Evolutionary conservation across 2,797 vertebrate genomes (phyloP).

Genomic region (Bufotes viridis): DNA sequence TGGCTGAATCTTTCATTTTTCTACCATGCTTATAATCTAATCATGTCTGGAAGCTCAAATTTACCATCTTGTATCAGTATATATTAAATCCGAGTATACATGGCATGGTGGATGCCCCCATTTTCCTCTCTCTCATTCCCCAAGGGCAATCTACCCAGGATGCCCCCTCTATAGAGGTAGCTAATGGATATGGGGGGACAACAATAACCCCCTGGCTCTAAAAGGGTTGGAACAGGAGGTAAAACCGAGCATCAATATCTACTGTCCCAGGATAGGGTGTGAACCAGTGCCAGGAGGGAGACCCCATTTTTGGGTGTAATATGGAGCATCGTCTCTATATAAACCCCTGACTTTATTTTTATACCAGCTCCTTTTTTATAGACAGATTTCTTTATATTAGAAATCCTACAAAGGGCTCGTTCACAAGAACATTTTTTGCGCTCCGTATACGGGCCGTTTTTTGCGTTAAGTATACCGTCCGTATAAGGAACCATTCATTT

Average conservation of each 20-base stretch:
- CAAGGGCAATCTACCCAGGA: neutral
- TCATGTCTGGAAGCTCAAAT: neutral
- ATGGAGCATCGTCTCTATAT: neutral
- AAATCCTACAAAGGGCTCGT: too few relatives aligned
- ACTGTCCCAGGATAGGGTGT: neutral
- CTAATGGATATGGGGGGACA: neutral
- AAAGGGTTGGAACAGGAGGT: neutral
- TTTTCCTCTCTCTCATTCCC: neutral
- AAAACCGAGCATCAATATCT: neutral
- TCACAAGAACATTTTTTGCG: too few relatives aligned
- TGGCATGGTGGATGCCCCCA: neutral
- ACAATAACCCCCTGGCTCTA: neutral
- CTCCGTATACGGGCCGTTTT: too few relatives aligned
- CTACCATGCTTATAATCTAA: neutral
- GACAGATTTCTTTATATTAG: too few relatives aligned
- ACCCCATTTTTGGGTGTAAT: neutral
- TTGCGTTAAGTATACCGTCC: too few relatives aligned
- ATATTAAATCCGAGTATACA: neutral
- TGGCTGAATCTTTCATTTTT: neutral
- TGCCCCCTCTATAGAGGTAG: neutral
- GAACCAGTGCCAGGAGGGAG: neutral
- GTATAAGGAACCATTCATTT: too few relatives aligned
- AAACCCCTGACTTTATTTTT: neutral
- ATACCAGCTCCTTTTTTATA: neutral
- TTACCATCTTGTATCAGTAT: neutral